Conservation (phyloP, 1,140 invertebrate genomes). For the Lordiphosa collinella region DNA sequence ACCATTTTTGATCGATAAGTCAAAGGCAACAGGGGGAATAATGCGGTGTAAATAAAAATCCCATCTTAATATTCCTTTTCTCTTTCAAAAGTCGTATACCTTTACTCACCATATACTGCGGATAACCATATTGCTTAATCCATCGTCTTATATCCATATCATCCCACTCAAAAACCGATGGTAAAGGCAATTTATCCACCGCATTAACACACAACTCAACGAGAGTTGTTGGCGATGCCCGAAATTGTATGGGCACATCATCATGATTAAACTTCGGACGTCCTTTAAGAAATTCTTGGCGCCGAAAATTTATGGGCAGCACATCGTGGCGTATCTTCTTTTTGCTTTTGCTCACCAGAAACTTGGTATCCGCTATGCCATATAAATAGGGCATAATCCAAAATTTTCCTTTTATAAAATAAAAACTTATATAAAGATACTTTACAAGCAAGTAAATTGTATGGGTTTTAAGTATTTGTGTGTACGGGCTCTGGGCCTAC, state of each 20-base stretch:
- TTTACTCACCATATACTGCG: conserved; percentile 66
- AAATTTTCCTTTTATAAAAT: neutral
- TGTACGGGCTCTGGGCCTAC: neutral
- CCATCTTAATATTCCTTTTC: no score
- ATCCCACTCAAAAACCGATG: conserved; percentile 51
- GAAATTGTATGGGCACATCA: conserved; percentile 50
- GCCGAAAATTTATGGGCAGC: conserved; percentile 28
- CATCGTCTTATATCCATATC: conserved; percentile 47
- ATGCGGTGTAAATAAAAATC: no score
- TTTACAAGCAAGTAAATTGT: neutral
- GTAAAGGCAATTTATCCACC: conserved; percentile 51
- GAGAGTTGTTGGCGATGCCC: conserved; percentile 24
- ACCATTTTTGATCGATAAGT: no score
- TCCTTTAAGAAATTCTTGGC: conserved; percentile 8
- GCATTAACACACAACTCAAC: conserved; percentile 36
- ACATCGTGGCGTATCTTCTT: neutral
- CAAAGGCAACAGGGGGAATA: no score
- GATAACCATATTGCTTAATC: conserved; percentile 55
- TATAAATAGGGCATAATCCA: conserved; percentile 52
- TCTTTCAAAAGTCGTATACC: no score
- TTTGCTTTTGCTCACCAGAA: conserved; percentile 10
- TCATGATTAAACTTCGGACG: conserved; percentile 43
- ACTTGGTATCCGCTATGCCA: conserved; percentile 62
- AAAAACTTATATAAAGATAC: neutral
- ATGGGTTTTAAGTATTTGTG: neutral